Base-by-base conservation (phyloP, 2,113 vertebrate species). In the Platysteira castanea region DNA sequence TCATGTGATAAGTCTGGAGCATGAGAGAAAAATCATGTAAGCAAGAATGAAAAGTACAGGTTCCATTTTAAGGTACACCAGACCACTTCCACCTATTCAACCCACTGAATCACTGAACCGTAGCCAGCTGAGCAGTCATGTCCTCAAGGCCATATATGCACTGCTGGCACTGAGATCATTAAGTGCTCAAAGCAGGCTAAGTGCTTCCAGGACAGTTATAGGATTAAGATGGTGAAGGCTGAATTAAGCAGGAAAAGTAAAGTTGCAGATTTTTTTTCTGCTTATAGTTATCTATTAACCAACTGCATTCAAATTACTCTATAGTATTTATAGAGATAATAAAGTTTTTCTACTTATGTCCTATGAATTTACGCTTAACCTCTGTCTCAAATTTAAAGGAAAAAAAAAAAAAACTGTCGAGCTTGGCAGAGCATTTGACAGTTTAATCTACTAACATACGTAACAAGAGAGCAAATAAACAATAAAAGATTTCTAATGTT, bases 11-110 rank as follows among this genome's bases (percentile, higher is more conserved):
- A 97, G 89, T 97, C 93, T 95, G 83, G 67, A 94, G 78, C 82
- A 90, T 94, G 81, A 92, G 92, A 96, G 95, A 92, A 95, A 95
- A 96, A 92, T 95, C 87, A 84, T 94, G 88, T 82, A 90, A 95
- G 93, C 94, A 89, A 93, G 96, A 96, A 89, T 96, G 92, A 95
- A 96, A 94, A 95, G 96, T 96, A 95, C 93, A 96, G 96, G 90
- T 93, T 95, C 94, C 93, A 93, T 95, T 97, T 96, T 96, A 96
- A 96, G 93, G 93, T 95, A 96, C 96, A 92, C 54, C 93, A 84
- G 92, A 95, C 80, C 88, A 95, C 85, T 96, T 95, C 94, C 95
- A 96, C 89, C 93, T 92, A 93, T 95, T 94, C 92, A 97, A 94
- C 57, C 84, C 87, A 61, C 5, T 94, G 89, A 96, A 97, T 94